Conservation (phyloP, 2,888 invertebrate genomes). For the Caenorhabditis sp. region DNA sequence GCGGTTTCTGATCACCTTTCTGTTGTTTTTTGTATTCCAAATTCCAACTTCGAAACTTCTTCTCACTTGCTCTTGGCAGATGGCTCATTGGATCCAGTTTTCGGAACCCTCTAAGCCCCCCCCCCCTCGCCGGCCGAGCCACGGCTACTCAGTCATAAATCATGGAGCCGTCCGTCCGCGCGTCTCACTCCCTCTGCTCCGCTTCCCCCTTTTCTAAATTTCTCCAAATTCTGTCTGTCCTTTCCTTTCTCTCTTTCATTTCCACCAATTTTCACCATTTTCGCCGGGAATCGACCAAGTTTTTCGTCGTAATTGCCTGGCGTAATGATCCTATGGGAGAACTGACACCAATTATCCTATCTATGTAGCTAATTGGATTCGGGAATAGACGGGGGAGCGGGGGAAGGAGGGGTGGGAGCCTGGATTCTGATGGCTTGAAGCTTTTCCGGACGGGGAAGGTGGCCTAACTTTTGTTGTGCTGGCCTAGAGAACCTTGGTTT, state of each 20-base stretch:
- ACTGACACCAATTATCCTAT: not conserved
- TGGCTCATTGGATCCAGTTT: not conserved
- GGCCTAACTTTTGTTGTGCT: too few relatives aligned
- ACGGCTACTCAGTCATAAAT: slow-evolving; percentile 28
- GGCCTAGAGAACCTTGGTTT: too few relatives aligned
- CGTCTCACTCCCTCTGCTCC: too few relatives aligned
- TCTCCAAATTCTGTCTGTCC: slow-evolving; percentile 3
- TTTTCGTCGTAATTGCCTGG: not conserved
- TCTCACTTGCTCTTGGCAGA: not conserved
- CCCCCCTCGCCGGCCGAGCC: too few relatives aligned
- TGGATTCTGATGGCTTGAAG: too few relatives aligned
- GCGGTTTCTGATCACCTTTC: not conserved
- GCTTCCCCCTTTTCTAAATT: slow-evolving; percentile 9
- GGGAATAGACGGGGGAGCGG: too few relatives aligned
- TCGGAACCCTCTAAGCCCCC: slow-evolving; percentile 8
- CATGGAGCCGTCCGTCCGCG: slow-evolving; percentile 24
- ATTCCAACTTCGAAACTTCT: too few relatives aligned
- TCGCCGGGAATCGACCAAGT: too few relatives aligned
- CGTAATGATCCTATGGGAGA: slow-evolving; percentile 5
- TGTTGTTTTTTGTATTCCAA: too few relatives aligned
- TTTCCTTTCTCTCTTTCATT: not conserved
- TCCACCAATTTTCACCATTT: not conserved
- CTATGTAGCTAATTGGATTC: too few relatives aligned
- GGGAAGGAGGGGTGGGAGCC: too few relatives aligned
- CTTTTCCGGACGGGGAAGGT: too few relatives aligned